A percentile compares a stretch with the other conserved stretches of the same genome.
phyloP scores from a whole-genome alignment of 2,113 vertebrate genomes.

The Probosciger aterrimus region DNA sequence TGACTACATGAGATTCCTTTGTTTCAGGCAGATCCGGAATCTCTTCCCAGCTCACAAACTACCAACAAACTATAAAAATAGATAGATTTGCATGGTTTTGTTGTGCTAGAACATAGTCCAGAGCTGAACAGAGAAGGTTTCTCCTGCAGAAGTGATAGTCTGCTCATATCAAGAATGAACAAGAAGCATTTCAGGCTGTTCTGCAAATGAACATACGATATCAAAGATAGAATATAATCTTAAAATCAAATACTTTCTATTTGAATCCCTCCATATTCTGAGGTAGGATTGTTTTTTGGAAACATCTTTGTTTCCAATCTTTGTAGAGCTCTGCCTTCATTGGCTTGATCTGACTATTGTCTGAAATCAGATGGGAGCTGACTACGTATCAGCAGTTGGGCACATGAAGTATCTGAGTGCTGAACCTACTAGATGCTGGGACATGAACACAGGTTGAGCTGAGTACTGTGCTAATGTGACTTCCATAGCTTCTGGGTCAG shows the following conservation, averaged over 20 bases:
- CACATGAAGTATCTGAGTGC: neutral
- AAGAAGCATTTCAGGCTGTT: neutral
- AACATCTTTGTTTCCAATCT: neutral
- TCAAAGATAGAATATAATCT: neutral
- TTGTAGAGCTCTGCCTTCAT: neutral
- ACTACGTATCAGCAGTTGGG: neutral
- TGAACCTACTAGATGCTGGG: neutral
- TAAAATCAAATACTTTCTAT: neutral
- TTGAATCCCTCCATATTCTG: neutral
- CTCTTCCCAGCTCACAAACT: neutral
- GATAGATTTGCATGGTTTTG: neutral
- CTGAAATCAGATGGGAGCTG: neutral
- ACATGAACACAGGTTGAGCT: neutral
- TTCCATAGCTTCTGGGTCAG: neutral
- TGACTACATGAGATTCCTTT: neutral
- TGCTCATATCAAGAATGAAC: neutral
- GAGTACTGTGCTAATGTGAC: neutral
- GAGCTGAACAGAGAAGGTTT: neutral
- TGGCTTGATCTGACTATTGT: neutral
- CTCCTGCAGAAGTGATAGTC: neutral
- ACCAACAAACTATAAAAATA: neutral
- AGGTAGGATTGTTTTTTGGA: neutral
- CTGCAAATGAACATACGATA: neutral
- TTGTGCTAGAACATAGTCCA: neutral
- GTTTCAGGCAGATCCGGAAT: neutral